phyloP scores from a whole-genome alignment of 2,888 invertebrate genomes.

The Sarcophaga subvicina region DNA sequence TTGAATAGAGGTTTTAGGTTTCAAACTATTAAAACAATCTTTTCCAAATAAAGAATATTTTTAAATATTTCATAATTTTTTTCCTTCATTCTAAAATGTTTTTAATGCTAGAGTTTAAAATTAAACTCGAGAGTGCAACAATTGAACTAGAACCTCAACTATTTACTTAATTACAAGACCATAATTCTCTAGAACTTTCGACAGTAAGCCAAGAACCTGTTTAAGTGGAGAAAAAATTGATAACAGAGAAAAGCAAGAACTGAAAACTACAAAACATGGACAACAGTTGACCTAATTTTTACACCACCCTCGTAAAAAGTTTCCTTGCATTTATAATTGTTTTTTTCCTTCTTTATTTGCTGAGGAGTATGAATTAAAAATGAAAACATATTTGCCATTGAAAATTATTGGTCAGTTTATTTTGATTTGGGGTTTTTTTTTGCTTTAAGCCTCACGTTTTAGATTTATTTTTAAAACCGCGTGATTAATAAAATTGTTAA shows the following conservation, averaged over 20 bases:
- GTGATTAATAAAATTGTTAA: conserved; percentile 9
- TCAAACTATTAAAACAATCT: not conserved
- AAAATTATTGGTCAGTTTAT: not conserved
- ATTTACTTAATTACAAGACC: too few relatives aligned
- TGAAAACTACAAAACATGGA: too few relatives aligned
- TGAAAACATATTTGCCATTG: not conserved
- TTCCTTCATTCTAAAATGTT: not conserved
- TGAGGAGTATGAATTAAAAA: not conserved
- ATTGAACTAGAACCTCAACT: too few relatives aligned
- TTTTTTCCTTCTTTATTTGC: not conserved
- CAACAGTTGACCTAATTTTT: not conserved
- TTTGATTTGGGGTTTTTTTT: not conserved
- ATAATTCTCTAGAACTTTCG: too few relatives aligned
- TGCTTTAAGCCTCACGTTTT: conserved; percentile 18
- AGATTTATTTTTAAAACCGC: not conserved
- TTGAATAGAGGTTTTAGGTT: not conserved
- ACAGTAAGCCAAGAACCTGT: too few relatives aligned
- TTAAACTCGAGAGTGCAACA: too few relatives aligned
- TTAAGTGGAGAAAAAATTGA: too few relatives aligned
- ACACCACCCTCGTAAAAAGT: not conserved
- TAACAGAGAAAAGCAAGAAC: too few relatives aligned
- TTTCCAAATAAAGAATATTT: too few relatives aligned
- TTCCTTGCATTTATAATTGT: not conserved
- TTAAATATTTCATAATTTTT: too few relatives aligned
- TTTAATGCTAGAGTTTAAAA: too few relatives aligned